Evolutionary conservation across 1,140 invertebrate species (phyloP), one percentile per base, ranked within the genome.

Genomic region (Venustaconcha ellipsiformis): DNA sequence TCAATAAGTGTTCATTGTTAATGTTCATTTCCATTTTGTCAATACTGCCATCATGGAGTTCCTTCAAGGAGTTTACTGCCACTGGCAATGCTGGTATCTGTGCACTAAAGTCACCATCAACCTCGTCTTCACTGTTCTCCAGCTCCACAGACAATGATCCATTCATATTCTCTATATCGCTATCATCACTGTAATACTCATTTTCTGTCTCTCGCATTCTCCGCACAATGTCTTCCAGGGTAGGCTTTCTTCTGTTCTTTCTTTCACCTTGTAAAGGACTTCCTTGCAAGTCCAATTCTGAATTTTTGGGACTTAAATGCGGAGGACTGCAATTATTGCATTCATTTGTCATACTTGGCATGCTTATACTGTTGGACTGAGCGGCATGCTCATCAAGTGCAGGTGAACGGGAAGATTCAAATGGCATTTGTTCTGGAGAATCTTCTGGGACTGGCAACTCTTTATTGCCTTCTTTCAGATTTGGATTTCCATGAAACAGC

Each of bases 161-260:
- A 11, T 48, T 48, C 64, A 71, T 76, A 48, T 70, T 69, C 18
- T 84, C 83, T 17, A 78, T 78, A 14, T 86, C 83, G 71, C 79
- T 80, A 14, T 84, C 84, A 59, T 86, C 81, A 79, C 80, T 81
- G 62, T 83, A 76, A 66, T 80, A 79, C 62, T 75, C 76, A 15
- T 77, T 80, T 48, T 84, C 84, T 3, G 79, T 76, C 23, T 82
- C 79, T 64, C 74, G 80, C 72, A 88, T 86, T n/a, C 84, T 67
- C 1, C 87, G 69, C 0, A 88, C 84, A 23, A 88, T 88, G 78
- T 87, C 87, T 60, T 87, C 87, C 13, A 86, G 65, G 18, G 85
- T 86, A 5, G 80, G 87, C 74, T 88, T 88, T n/a, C 87, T 72
- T 55, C 83, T 83, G 82, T 48, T 77, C 57, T 20, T 78, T 76